Evolutionary conservation across 2,797 vertebrate genomes (phyloP), one percentile per base, ranked within the genome.

Genomic region (Falco columbarius): DNA sequence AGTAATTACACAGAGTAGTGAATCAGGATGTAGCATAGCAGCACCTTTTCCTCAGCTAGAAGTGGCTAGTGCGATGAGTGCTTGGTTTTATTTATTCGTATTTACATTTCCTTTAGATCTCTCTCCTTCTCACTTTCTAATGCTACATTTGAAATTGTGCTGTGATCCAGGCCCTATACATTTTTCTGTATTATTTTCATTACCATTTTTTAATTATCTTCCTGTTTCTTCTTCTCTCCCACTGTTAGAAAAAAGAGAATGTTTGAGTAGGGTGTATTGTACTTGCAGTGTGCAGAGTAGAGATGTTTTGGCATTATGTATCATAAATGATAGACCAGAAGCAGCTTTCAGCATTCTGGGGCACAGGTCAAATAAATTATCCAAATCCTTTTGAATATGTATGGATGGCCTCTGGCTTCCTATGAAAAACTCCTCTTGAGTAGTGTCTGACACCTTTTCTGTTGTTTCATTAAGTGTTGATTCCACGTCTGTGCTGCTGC

Each of bases 311-410:
- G 44, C 20, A 38, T 89, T 88, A 68, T 88, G 27, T 79, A 67
- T 81, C 1, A 0, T 67, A 94, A 93, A 95, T 84, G 83, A 81
- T 74, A 65, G 68, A 89, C 63, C 72, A 93, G 86, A 75, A 95
- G 49, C 74, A 86, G 65, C 49, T 90, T 80, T 8, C 49, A 87
- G 67, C 67, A 40, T 81, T 94, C 71, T 65, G 42, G 81, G 75
- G 49, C 72, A 91, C 29, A 79, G 95, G 86, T 92, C 92, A 96
- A 81, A 89, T 87, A 87, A 96, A 93, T 93, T 83, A 89, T 68
- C 71, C 20, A n/a, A 34, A 90, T 93, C 46, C 42, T 92, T 91
- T 81, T 96, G 86, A 95, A 92, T 94, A 95, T 82, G 71, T 71
- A 72, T 92, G 79, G 7, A 61, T 95, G 30, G 81, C 89, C 90